Conservation (phyloP, 2,113 vertebrate species). For the Ciconia stormi region DNA sequence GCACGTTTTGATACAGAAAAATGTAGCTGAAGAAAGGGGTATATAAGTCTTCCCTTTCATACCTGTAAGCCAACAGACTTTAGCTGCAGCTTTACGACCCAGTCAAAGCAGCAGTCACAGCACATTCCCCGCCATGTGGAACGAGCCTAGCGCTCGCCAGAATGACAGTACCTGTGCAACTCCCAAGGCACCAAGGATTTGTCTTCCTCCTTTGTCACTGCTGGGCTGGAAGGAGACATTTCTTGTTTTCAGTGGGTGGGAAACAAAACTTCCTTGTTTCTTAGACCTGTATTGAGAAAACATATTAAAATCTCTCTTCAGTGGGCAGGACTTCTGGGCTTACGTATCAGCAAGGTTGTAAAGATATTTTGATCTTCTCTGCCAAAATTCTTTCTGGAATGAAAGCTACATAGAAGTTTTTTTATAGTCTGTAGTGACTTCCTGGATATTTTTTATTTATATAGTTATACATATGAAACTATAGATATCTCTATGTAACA, state of each 20-base stretch:
- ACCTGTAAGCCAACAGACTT: background rate
- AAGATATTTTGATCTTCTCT: conserved; percentile 5
- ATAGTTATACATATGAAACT: background rate
- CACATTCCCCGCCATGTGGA: fast-evolving
- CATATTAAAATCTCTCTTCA: background rate
- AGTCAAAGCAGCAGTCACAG: background rate
- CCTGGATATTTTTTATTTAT: background rate
- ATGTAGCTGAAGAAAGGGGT: background rate
- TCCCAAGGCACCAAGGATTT: background rate
- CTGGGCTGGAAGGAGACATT: background rate
- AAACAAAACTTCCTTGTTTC: background rate
- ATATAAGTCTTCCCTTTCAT: background rate
- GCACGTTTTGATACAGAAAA: background rate
- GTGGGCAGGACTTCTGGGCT: background rate
- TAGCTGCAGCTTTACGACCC: background rate
- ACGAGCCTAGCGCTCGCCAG: background rate
- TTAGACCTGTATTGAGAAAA: background rate
- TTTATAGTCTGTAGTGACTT: background rate
- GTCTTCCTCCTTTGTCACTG: background rate
- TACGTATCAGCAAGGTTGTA: background rate
- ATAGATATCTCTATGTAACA: background rate
- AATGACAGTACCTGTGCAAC: background rate
- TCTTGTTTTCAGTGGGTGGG: background rate
- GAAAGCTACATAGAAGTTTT: background rate
- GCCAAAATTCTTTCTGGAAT: background rate